Conservation (phyloP, 2,113 vertebrate genomes). For the Albula glossodonta region DNA sequence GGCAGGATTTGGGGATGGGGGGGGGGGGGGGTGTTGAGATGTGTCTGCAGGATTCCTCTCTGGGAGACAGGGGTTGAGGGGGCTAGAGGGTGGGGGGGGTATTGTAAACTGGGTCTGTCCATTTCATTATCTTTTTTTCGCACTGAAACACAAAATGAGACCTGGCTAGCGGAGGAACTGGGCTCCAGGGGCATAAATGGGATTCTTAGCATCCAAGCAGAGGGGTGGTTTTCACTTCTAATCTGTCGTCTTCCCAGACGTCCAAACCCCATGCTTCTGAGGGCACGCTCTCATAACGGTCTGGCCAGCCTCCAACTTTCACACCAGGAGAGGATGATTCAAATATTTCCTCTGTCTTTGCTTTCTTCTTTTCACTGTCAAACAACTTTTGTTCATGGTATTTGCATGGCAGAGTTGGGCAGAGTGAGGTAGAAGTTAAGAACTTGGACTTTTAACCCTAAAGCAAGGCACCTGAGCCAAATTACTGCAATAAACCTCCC, state of each 20-base stretch:
- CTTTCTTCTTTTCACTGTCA: background rate
- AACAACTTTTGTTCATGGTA: background rate
- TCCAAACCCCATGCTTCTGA: constrained; percentile 24
- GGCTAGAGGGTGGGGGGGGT: no score
- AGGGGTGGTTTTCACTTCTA: constrained; percentile 33
- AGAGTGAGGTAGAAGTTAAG: background rate
- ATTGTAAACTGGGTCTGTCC: background rate
- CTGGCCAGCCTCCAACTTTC: background rate
- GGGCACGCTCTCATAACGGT: background rate
- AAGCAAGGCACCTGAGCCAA: background rate
- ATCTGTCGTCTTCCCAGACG: constrained; percentile 21
- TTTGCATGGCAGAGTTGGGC: background rate
- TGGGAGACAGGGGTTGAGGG: constrained; percentile 9
- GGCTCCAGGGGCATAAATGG: background rate
- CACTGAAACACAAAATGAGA: constrained; percentile 23
- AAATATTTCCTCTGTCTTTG: background rate
- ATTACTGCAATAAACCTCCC: background rate
- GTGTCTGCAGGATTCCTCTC: constrained; percentile 5
- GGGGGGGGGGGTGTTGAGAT: background rate
- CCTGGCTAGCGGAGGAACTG: constrained; percentile 15
- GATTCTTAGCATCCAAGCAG: constrained; percentile 14
- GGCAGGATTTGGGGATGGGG: background rate
- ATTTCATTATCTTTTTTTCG: background rate
- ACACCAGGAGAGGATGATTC: background rate
- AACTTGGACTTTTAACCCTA: background rate